These are phyloP conservation scores for Petromus typicus DNA, from an alignment of 2,113 vertebrate species.

Conservation along the genomic window DNA sequence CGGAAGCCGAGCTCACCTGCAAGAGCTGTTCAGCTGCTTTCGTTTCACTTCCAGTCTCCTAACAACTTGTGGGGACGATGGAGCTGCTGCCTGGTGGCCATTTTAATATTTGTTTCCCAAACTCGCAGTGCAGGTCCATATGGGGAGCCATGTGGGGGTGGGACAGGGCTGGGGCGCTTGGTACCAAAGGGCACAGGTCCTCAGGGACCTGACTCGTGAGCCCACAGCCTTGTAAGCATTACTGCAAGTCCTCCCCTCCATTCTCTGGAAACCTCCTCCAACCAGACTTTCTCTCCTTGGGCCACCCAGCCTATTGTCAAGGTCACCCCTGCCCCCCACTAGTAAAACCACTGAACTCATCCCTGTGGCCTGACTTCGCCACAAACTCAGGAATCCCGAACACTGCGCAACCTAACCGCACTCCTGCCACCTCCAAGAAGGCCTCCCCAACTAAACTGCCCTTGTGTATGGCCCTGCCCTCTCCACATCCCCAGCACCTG, in stretches of 20 bases:
- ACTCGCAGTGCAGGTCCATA: neutral
- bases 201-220: too few relatives aligned
- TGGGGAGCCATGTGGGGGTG: too few relatives aligned
- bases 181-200: fast-evolving
- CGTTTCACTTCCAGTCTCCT: neutral
- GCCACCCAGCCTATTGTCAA: too few relatives aligned
- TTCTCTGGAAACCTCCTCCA: neutral
- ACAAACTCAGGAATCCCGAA: neutral
- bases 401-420: neutral
- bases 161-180: too few relatives aligned
- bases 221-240: neutral
- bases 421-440: neutral
- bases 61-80: neutral
- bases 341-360: neutral
- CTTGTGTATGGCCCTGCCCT: neutral
- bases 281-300: too few relatives aligned
- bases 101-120: neutral
- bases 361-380: neutral
- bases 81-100: neutral
- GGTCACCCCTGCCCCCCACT: too few relatives aligned
- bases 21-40: neutral
- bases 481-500: neutral
- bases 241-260: neutral
- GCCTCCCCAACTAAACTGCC: neutral
- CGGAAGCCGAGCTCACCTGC: neutral